Base-by-base conservation (phyloP, 2,888 invertebrate genomes). In the Prosopocoilus inquinatus region DNA sequence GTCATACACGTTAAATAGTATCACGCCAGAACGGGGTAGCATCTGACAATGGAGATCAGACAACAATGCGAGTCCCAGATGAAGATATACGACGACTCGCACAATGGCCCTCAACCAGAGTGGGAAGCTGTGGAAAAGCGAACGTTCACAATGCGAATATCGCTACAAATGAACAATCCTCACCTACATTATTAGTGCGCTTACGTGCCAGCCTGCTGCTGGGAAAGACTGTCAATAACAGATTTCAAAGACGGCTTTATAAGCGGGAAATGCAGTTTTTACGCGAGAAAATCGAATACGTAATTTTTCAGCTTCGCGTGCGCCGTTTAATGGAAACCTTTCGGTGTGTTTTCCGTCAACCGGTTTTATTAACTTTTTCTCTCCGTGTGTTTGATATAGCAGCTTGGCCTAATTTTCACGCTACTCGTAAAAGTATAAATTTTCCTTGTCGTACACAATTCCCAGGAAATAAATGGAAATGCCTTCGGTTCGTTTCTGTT, bases 31-130 rank as follows among this genome's bases (percentile, higher is more conserved):
- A 11, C 16, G n/a, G 41, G 41, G 41, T 41, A 41, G 41, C 35
- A 49, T 16, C 47, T 55, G 58, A 67, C 67, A 67, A 67, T 67
- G 53, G 62, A 61, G 65, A 65, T 65, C 64, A 59, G 60, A 60
- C 56, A 55, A 67, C 65, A 67, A 67, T 64, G 60, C 59, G 56
- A 52, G 53, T 59, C 60, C 61, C 57, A 64, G 61, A 66, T 66
- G 65, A 65, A 66, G 66, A 64, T 65, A 65, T 64, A 64, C 59
- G 63, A 58, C 63, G 60, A 61, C 57, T 46, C 55, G 53, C 53
- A 64, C 64, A 64, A 64, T 64, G 56, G 62, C 59, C 57, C 51
- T 57, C 50, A 57, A 56, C 61, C 56, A 56, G 53, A 57, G 52
- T 58, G 61, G 62, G 59, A 63, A 64, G 59, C 61, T 58, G 20